Conservation (phyloP, 2,888 invertebrate species). For the Uloborus plumipes region DNA sequence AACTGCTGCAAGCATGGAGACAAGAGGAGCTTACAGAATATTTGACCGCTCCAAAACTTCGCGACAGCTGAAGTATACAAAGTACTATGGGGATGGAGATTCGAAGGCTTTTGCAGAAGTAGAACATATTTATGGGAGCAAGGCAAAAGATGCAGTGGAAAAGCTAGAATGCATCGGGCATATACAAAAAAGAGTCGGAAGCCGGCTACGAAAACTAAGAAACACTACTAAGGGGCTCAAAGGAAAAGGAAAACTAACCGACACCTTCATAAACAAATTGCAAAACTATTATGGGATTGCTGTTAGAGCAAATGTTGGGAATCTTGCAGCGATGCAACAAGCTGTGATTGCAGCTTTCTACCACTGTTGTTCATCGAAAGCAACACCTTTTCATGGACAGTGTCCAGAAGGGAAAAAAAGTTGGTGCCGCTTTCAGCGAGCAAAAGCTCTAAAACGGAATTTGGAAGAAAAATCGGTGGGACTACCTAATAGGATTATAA, state of each 20-base stretch:
- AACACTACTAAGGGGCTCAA: neutral
- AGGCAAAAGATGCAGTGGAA: neutral
- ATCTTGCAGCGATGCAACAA: neutral
- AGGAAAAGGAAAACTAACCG: neutral
- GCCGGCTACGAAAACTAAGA: neutral
- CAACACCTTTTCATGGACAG: constrained; percentile 18
- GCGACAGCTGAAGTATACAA: neutral
- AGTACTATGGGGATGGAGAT: neutral
- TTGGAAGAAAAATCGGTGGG: too few species aligned
- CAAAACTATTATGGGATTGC: constrained; percentile 35
- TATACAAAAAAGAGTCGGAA: constrained; percentile 3
- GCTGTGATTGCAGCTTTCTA: constrained; percentile 10
- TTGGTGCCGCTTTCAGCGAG: constrained; percentile 8
- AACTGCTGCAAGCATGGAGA: neutral
- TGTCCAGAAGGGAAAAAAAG: neutral
- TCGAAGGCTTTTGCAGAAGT: constrained; percentile 1
- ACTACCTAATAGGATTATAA: too few species aligned
- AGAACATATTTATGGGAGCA: neutral
- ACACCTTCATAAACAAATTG: constrained; percentile 11
- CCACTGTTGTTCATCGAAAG: neutral
- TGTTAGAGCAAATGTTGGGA: neutral
- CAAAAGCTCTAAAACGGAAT: neutral
- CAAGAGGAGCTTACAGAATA: neutral
- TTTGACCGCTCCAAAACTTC: neutral
- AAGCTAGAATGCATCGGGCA: constrained; percentile 16